A percentile compares a stretch with the other conserved stretches of the same genome.
phyloP scores from a whole-genome alignment of 1,140 invertebrate genomes.

The Brachionus manjavacas region DNA sequence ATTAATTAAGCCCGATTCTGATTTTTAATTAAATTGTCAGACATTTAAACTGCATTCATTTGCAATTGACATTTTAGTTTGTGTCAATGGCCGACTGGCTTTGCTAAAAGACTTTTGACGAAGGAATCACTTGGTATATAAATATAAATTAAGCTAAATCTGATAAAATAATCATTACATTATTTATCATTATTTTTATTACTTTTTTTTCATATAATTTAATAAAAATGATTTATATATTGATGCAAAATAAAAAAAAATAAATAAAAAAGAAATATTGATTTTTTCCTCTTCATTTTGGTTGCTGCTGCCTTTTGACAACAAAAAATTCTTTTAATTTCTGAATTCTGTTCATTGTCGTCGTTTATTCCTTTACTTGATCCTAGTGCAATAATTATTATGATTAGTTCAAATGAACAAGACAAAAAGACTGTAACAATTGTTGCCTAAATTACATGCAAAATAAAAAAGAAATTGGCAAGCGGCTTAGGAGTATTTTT shows the following conservation, averaged over 20 bases:
- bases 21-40: not conserved
- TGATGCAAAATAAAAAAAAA: not conserved
- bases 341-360: not conserved
- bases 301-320: not conserved
- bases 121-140: not conserved
- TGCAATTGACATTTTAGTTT: not conserved
- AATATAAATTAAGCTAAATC: not conserved
- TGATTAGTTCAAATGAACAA: not conserved
- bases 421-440: not conserved
- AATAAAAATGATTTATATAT: constrained; percentile 3
- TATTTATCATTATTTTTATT: constrained; percentile 2
- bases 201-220: not conserved
- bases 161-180: not conserved
- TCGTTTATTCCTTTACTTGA: not conserved
- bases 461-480: not conserved
- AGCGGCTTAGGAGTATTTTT: not conserved
- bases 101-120: not conserved
- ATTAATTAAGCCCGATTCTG: not conserved
- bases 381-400: not conserved
- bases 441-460: not conserved
- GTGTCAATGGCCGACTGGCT: not conserved
- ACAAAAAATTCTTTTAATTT: not conserved
- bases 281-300: not conserved
- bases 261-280: not conserved
- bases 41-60: not conserved